Evolutionary conservation across 2,797 vertebrate species (phyloP).

Genomic region (Phylloscopus collybita): DNA sequence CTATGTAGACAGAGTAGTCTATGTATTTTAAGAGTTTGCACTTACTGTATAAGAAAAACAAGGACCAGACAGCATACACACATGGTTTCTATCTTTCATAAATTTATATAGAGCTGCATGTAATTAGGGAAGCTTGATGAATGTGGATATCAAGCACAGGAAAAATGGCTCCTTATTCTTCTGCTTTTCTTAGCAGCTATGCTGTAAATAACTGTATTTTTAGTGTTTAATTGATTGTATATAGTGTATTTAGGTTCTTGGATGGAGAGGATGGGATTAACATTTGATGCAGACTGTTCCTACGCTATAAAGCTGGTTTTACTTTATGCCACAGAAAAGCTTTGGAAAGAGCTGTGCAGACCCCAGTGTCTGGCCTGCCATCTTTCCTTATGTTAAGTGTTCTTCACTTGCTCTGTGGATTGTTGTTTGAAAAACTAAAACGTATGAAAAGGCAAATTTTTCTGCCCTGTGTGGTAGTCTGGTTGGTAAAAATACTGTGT

Average conservation of each 20-base stretch:
- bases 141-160: neutral
- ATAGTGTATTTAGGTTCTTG: neutral
- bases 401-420: neutral
- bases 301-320: neutral
- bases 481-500: neutral
- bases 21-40: neutral
- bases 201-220: neutral
- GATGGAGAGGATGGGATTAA: neutral
- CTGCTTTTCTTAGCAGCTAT: neutral
- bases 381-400: neutral
- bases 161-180: neutral
- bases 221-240: neutral
- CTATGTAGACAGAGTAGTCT: neutral
- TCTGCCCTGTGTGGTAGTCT: neutral
- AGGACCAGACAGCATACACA: neutral
- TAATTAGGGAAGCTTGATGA: neutral
- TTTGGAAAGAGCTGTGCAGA: neutral
- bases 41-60: neutral
- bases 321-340: neutral
- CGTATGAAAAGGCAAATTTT: neutral
- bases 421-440: neutral
- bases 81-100: neutral
- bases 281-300: neutral
- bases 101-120: neutral
- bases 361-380: neutral